These are phyloP conservation scores for Coecobrya sp. DNA, from an alignment of 2,888 invertebrate genomes.

Conservation along the genomic window DNA sequence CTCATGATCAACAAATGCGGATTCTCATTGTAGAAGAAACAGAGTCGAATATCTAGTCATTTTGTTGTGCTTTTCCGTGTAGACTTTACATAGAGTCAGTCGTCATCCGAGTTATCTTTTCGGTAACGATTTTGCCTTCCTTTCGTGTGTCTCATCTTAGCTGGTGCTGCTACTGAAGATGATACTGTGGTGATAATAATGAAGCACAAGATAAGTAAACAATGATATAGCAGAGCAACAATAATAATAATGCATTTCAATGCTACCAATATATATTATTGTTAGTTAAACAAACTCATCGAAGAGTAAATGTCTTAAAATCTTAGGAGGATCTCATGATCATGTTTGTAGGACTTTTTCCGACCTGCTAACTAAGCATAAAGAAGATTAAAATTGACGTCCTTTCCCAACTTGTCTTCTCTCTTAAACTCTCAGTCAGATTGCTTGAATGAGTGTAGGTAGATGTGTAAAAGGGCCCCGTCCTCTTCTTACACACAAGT, in stretches of 20 bases:
- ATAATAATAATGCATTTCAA: background rate
- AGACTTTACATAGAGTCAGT: background rate
- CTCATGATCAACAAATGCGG: conserved; percentile 23
- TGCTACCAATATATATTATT: conserved; percentile 60
- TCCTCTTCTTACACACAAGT: background rate
- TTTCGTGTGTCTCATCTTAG: background rate
- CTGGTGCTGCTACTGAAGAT: background rate
- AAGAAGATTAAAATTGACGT: conserved; percentile 78
- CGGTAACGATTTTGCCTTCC: background rate
- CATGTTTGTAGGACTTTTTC: conserved; percentile 65
- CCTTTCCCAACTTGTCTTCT: conserved; percentile 60
- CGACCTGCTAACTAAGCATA: conserved; percentile 68
- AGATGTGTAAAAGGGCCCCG: conserved; percentile 11
- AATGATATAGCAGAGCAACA: conserved; percentile 35
- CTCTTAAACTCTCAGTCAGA: conserved; percentile 1
- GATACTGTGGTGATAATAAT: conserved; percentile 1
- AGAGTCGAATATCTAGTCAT: too few species aligned
- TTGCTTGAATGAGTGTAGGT: background rate
- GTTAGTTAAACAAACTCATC: conserved; percentile 80
- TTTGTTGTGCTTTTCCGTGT: background rate
- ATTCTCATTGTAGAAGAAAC: too few species aligned
- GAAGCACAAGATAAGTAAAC: conserved; percentile 29
- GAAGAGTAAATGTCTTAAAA: conserved; percentile 79
- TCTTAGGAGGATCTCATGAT: conserved; percentile 50
- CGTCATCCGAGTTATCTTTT: background rate